Conservation (phyloP, 1,140 invertebrate genomes). For the Bathynomus jamesi region DNA sequence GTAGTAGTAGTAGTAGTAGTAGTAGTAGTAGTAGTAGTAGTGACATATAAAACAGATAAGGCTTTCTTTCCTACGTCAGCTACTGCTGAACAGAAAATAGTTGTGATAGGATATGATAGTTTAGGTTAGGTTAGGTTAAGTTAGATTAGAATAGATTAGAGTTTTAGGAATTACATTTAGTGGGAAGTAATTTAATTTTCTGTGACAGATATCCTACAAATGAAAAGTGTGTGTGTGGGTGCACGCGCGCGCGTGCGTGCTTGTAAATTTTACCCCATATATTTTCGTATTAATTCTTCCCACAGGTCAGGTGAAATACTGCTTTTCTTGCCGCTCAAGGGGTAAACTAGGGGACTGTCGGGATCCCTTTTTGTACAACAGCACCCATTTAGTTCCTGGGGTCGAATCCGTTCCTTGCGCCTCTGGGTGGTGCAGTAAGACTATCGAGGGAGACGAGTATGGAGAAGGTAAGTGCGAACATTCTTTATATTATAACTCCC, state of each 20-base stretch:
- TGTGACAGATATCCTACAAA: too few species aligned
- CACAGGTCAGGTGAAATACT: constrained; percentile 40
- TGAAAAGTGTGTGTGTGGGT: background rate
- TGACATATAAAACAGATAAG: too few species aligned
- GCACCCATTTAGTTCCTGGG: constrained; percentile 47
- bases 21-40: too few species aligned
- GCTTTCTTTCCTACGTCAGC: too few species aligned
- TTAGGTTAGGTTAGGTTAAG: too few species aligned
- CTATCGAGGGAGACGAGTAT: constrained; percentile 63
- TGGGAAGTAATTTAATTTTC: too few species aligned
- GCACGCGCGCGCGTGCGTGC: background rate
- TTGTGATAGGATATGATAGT: too few species aligned
- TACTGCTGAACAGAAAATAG: too few species aligned
- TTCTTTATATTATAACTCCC: too few species aligned
- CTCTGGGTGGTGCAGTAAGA: constrained; percentile 87
- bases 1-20: too few species aligned
- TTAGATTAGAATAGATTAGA: too few species aligned
- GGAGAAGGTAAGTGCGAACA: constrained; percentile 54
- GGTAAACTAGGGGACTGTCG: constrained; percentile 79
- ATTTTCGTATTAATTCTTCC: background rate
- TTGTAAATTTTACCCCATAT: background rate
- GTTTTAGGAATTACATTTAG: too few species aligned
- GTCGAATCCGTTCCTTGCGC: constrained; percentile 71
- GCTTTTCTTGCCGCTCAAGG: constrained; percentile 72
- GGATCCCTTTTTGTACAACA: constrained; percentile 71